Evolutionary conservation across 2,113 vertebrate species (phyloP).

Genomic region (Crypturellus undulatus): DNA sequence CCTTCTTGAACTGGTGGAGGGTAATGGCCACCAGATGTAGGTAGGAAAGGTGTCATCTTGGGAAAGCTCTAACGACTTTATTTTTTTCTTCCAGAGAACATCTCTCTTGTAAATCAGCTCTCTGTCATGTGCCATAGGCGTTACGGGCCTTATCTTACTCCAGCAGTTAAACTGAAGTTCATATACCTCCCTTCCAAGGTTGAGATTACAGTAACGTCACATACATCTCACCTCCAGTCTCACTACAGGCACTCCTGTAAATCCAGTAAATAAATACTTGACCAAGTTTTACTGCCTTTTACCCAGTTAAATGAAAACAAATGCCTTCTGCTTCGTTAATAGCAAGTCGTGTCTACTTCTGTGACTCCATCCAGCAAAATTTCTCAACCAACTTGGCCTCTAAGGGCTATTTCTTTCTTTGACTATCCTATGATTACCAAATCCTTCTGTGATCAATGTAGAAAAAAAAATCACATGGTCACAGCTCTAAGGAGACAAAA

Average conservation of each 20-base stretch:
- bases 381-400: conserved; percentile 34
- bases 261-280: conserved; percentile 40
- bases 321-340: conserved; percentile 31
- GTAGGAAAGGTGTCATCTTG: not conserved
- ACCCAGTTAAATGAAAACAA: conserved; percentile 51
- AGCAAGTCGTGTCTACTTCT: conserved; percentile 23
- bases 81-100: not conserved
- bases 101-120: not conserved
- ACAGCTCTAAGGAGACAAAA: not conserved
- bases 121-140: not conserved
- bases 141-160: not conserved
- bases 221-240: not conserved
- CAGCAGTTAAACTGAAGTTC: not conserved
- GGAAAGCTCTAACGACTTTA: not conserved
- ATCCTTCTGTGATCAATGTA: not conserved
- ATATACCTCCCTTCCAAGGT: not conserved
- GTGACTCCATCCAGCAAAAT: not conserved
- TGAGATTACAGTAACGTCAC: conserved; percentile 17
- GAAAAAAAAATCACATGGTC: not conserved
- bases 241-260: not conserved
- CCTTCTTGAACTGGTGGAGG: not conserved
- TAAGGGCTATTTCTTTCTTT: not conserved
- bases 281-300: not conserved
- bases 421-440: conserved; percentile 17
- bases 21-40: not conserved